phyloP scores from a whole-genome alignment of 2,113 vertebrate genomes.

The Pipa parva region DNA sequence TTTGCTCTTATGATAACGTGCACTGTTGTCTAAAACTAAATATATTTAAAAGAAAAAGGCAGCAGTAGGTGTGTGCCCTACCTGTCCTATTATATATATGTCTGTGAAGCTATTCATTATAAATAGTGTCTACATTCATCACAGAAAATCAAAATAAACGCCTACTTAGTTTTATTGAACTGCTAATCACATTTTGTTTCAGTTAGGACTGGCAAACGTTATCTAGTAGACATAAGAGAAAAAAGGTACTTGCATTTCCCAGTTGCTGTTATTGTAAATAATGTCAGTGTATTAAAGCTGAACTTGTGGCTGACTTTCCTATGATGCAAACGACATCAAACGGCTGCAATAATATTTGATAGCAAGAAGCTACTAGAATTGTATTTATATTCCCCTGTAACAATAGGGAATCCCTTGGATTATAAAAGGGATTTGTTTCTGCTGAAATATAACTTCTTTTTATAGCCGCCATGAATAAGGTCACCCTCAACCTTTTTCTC shows the following conservation, averaged over 20 bases:
- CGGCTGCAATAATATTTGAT: slow-evolving; percentile 4
- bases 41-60: too few relatives aligned
- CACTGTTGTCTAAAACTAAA: too few relatives aligned
- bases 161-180: not conserved
- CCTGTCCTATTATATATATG: too few relatives aligned
- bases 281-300: not conserved
- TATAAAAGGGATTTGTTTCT: slow-evolving; percentile 32
- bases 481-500: slow-evolving; percentile 26
- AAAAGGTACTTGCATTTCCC: not conserved
- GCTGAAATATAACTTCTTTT: slow-evolving; percentile 36
- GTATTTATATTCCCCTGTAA: slow-evolving; percentile 11
- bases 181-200: too few relatives aligned
- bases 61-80: too few relatives aligned
- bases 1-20: too few relatives aligned
- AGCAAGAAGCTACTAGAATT: slow-evolving; percentile 6
- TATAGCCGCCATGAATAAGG: slow-evolving; percentile 26
- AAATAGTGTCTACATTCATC: not conserved
- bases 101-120: too few relatives aligned
- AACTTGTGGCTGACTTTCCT: not conserved
- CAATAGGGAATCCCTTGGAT: slow-evolving; percentile 40
- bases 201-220: too few relatives aligned
- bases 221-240: not conserved
- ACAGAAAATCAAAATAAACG: not conserved
- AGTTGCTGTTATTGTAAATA: not conserved
- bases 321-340: not conserved